Evolutionary conservation across 1,140 invertebrate genomes (phyloP).

Genomic region (Sesamia nonagrioides): DNA sequence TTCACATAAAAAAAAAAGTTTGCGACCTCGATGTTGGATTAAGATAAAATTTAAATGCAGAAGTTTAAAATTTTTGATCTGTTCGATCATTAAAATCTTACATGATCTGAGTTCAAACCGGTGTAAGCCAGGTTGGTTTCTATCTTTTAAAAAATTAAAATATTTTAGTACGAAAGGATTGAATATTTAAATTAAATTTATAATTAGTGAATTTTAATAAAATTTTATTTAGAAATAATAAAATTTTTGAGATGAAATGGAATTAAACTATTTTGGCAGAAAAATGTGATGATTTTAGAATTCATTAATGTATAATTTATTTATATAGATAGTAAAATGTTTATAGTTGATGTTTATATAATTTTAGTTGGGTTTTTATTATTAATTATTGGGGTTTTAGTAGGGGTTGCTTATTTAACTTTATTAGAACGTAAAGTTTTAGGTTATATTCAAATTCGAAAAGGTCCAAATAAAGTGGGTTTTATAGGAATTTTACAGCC

Average conservation of each 20-base stretch:
- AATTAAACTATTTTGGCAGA: background rate
- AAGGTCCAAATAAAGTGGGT: slow-evolving; percentile 91
- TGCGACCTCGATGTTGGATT: slow-evolving; percentile 91
- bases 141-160: background rate
- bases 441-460: slow-evolving; percentile 91
- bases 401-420: slow-evolving; percentile 89
- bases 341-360: background rate
- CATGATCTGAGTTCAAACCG: background rate
- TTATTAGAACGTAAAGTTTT: slow-evolving; percentile 89
- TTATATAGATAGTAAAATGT: too few species aligned
- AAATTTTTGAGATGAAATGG: too few species aligned
- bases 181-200: too few species aligned
- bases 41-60: slow-evolving; percentile 80
- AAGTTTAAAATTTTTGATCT: slow-evolving; percentile 89
- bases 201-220: too few species aligned
- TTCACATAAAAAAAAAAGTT: too few species aligned
- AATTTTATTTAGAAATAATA: too few species aligned
- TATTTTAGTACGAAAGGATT: too few species aligned
- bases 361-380: background rate
- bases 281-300: too few species aligned
- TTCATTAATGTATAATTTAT: too few species aligned
- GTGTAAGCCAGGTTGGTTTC: background rate
- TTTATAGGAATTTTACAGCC: slow-evolving; percentile 89
- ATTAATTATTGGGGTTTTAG: slow-evolving; percentile 43
- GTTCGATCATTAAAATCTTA: slow-evolving; percentile 92